Conservation (phyloP, 2,888 invertebrate species). For the Polia nebulosa region DNA sequence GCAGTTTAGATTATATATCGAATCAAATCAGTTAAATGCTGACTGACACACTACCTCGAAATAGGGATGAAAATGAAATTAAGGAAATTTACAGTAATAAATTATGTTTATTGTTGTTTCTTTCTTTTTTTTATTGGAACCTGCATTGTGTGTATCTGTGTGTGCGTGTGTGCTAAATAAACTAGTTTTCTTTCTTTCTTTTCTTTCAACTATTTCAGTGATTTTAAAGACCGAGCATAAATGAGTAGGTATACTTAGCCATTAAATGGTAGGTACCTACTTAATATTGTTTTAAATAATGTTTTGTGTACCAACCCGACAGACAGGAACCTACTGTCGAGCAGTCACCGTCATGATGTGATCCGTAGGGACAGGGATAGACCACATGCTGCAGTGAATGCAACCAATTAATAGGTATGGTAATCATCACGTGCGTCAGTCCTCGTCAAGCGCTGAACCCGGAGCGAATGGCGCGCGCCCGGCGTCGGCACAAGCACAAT, state of each 20-base stretch:
- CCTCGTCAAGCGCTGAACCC: not conserved
- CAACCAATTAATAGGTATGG: not conserved
- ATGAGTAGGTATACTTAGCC: not conserved
- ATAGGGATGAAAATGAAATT: not conserved
- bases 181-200: too few species aligned
- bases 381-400: not conserved
- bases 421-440: not conserved
- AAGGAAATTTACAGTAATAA: not conserved
- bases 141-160: too few species aligned
- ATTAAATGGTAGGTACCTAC: not conserved
- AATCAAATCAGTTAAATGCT: not conserved
- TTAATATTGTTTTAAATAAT: not conserved
- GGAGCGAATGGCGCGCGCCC: not conserved
- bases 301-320: too few species aligned
- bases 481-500: constrained; percentile 3
- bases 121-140: too few species aligned
- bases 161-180: too few species aligned
- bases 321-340: not conserved
- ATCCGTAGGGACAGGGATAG: not conserved
- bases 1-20: not conserved
- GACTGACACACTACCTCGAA: not conserved
- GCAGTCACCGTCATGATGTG: not conserved
- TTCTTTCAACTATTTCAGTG: not conserved
- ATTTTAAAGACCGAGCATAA: not conserved
- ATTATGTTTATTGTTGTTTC: too few species aligned